Conservation (phyloP, 1,140 invertebrate species). For the Drosophila nasuta region DNA sequence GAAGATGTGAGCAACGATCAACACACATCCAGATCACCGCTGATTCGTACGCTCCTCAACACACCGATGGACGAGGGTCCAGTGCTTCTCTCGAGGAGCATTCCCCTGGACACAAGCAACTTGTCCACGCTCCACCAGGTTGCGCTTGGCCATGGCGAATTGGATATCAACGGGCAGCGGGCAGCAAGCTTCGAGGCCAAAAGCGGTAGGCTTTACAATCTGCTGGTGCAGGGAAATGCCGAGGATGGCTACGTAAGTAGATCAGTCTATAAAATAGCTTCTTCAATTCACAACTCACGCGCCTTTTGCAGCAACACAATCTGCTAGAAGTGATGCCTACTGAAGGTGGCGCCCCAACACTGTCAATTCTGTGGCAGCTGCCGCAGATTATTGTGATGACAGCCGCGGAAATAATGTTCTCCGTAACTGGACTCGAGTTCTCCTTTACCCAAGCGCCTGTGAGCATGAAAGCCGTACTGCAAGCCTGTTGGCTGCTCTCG, state of each 20-base stretch:
- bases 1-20: conserved; percentile 57
- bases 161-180: conserved; percentile 73
- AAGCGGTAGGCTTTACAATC: conserved; percentile 87
- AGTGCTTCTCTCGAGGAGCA: conserved; percentile 11
- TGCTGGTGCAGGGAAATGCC: conserved; percentile 87
- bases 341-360: conserved; percentile 87
- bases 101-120: conserved; percentile 42
- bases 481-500: conserved; percentile 95
- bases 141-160: conserved; percentile 81
- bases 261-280: not conserved
- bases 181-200: conserved; percentile 80
- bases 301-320: conserved; percentile 32
- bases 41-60: conserved; percentile 66
- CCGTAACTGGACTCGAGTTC: conserved; percentile 96
- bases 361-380: conserved; percentile 93
- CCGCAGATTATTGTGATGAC: conserved; percentile 96
- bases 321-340: conserved; percentile 85
- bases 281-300: not conserved
- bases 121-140: conserved; percentile 83
- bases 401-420: conserved; percentile 94
- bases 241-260: conserved; percentile 84
- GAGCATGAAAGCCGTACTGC: conserved; percentile 97
- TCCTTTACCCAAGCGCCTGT: conserved; percentile 95
- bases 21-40: conserved; percentile 11
- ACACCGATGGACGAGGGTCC: conserved; percentile 49